Conservation (phyloP, 2,113 vertebrate genomes). For the Nycticorax nycticorax region DNA sequence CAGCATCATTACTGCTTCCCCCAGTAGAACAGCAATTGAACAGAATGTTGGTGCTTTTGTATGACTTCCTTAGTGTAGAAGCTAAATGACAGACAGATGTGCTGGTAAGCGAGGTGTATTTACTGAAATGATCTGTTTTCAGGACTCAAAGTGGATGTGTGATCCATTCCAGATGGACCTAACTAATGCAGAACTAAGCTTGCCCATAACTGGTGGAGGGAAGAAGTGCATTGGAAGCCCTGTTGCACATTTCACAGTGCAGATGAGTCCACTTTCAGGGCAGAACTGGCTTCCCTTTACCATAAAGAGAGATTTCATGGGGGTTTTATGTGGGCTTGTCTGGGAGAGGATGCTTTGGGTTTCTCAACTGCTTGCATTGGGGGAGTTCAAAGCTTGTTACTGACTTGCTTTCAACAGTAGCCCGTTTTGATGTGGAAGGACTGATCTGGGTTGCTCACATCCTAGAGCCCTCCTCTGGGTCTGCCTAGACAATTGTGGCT, state of each 20-base stretch:
- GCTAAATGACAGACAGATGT: background rate
- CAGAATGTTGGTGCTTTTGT: background rate
- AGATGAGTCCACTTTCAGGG: background rate
- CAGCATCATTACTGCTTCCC: background rate
- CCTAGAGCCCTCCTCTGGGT: background rate
- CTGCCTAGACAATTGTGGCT: background rate
- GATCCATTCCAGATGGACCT: background rate
- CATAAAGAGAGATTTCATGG: background rate
- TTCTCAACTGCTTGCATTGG: background rate
- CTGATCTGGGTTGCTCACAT: background rate
- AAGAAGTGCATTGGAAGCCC: background rate
- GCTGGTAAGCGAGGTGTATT: fast-evolving
- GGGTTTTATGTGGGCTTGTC: background rate
- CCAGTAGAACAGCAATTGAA: background rate
- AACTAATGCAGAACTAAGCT: background rate
- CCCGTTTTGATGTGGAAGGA: background rate
- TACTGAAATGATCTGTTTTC: background rate
- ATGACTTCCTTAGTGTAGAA: background rate
- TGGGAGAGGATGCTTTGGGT: background rate
- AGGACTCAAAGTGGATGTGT: background rate
- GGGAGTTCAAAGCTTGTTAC: background rate
- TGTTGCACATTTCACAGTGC: background rate
- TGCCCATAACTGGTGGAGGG: background rate
- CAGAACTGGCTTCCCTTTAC: background rate
- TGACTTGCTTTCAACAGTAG: background rate